Conservation (phyloP, 2,888 invertebrate species). For the Saturnia japonica region DNA sequence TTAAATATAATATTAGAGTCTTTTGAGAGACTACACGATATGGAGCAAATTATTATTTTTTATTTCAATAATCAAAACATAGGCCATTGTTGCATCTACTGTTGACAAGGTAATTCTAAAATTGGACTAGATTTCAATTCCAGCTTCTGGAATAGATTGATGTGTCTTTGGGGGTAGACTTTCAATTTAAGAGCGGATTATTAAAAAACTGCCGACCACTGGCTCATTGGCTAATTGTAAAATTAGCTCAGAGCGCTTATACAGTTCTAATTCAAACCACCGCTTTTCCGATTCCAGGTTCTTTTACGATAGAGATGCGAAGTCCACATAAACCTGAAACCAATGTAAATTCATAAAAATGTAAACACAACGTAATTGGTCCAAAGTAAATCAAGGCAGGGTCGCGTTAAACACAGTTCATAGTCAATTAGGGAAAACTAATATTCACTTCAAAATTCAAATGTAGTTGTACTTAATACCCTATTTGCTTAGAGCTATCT, state of each 20-base stretch:
- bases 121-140: too few species aligned
- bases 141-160: too few species aligned
- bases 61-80: too few species aligned
- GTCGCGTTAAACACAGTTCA: constrained; percentile 32
- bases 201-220: too few species aligned
- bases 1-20: too few species aligned
- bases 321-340: not conserved
- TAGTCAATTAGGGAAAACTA: constrained; percentile 42
- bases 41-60: too few species aligned
- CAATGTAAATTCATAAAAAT: constrained; percentile 1
- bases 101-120: too few species aligned
- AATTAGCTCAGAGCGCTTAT: not conserved
- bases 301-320: not conserved
- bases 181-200: too few species aligned
- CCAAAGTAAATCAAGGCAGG: constrained; percentile 33
- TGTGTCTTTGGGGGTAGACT: too few species aligned
- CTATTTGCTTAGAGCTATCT: not conserved
- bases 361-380: constrained; percentile 1
- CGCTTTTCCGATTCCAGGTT: not conserved
- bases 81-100: too few species aligned
- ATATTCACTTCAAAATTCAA: constrained; percentile 27
- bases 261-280: not conserved
- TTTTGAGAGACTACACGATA: too few species aligned
- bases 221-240: too few species aligned
- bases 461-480: constrained; percentile 22